Evolutionary conservation across 2,888 invertebrate genomes (phyloP), one percentile per base, ranked within the genome.

Genomic region (Alitta virens): DNA sequence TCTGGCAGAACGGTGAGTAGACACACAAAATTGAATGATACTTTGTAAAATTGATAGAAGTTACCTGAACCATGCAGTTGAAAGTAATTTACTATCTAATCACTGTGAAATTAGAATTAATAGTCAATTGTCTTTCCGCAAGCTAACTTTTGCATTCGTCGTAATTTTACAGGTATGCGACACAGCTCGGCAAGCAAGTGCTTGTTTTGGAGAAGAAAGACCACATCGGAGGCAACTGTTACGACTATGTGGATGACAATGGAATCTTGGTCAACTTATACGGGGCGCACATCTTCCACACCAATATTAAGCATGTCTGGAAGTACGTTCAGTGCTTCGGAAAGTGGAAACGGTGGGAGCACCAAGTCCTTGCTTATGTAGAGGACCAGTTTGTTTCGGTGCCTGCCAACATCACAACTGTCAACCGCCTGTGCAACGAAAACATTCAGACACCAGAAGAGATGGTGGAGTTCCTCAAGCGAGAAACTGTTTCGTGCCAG

Each of bases 261-360:
- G 49, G 57, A 2, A 57, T 57, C 49, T 26, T 57, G 16, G 49
- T 57, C 18, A 57, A 57, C 21, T 49, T 26, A 49, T 57, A 57
- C 38, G 57, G 57, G 9, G 57, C 57, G 16, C 57, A 57, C 24
- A 43, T 57, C 7, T 57, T 57, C 57, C 57, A 57, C 27, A 57
- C 57, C n/a, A 57, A 57, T 14, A 49, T 26, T 23, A 27, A 57
- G 3, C 16, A 46, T 14, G 57, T 57, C 26, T 57, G 57, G 57
- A 21, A 49, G n/a, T 57, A 57, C 27, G 26, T 57, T 1, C 43
- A 49, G 7, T 2, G 25, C 21, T 57, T 46, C 21, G 57, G 49
- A 14, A 27, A 46, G 18, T 57, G 57, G 57, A 49, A 18, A 27
- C n/a, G 57, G 25, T 57, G 57, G 57, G 57, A 57, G 27, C 57